phyloP scores from a whole-genome alignment of 2,797 vertebrate species.

The Bovichtus variegatus region DNA sequence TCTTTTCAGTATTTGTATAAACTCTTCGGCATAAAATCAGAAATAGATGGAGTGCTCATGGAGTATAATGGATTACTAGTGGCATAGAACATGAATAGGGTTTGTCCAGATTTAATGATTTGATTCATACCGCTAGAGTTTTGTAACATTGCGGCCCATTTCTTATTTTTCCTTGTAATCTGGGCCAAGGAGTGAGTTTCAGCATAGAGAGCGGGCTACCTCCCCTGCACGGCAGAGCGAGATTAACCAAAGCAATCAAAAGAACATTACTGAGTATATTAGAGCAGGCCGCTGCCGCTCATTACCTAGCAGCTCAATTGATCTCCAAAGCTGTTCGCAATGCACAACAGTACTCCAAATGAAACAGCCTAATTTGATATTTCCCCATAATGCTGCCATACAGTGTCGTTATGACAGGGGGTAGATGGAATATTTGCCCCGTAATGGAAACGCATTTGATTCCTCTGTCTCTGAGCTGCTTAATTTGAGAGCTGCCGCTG shows the following conservation, averaged over 20 bases:
- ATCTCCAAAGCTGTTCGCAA: constrained; percentile 80
- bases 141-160: constrained; percentile 9
- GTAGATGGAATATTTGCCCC: constrained; percentile 74
- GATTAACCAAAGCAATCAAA: constrained; percentile 87
- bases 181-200: constrained; percentile 33
- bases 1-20: constrained; percentile 17
- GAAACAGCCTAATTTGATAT: constrained; percentile 87
- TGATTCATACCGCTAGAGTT: constrained; percentile 34
- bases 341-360: constrained; percentile 84
- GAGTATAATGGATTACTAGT: constrained; percentile 38
- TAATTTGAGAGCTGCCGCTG: constrained; percentile 66
- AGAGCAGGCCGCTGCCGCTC: constrained; percentile 81
- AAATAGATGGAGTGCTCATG: not conserved
- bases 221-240: constrained; percentile 66
- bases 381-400: constrained; percentile 82
- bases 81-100: constrained; percentile 21
- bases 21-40: constrained; percentile 13
- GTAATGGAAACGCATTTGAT: constrained; percentile 82
- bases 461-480: constrained; percentile 76
- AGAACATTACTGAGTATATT: constrained; percentile 86
- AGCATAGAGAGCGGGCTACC: constrained; percentile 18
- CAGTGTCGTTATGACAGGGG: constrained; percentile 77
- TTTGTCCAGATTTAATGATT: constrained; percentile 39
- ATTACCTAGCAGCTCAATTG: constrained; percentile 82
- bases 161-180: constrained; percentile 48